Evolutionary conservation across 2,797 vertebrate genomes (phyloP).

Genomic region (Ptychobarbus kaznakovi): DNA sequence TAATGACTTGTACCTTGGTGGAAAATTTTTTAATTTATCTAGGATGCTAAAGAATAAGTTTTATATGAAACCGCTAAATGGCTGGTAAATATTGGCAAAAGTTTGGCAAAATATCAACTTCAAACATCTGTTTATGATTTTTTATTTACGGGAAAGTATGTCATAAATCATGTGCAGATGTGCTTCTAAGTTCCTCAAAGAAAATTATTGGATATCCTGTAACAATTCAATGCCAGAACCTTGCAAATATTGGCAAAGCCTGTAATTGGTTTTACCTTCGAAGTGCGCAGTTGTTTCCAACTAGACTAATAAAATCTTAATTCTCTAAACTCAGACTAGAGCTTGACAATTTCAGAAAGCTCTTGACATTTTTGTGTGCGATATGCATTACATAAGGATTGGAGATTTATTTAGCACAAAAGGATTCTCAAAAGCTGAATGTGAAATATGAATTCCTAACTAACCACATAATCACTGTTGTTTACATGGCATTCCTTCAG

Average conservation of each 20-base stretch:
- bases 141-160: no score
- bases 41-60: not conserved
- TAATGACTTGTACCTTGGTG: not conserved
- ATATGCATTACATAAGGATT: not conserved
- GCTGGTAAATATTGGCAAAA: not conserved
- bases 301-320: not conserved
- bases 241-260: not conserved
- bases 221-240: slow-evolving; percentile 1
- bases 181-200: not conserved
- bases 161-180: not conserved
- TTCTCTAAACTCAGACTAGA: not conserved
- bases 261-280: slow-evolving; percentile 13
- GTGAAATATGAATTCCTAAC: not conserved
- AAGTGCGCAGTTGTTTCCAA: not conserved
- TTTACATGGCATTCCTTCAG: not conserved
- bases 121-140: not conserved
- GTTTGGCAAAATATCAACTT: not conserved
- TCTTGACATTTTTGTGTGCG: not conserved
- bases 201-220: not conserved
- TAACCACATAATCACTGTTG: slow-evolving; percentile 11
- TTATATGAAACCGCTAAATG: not conserved
- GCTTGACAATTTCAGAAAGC: not conserved
- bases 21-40: not conserved
- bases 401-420: not conserved
- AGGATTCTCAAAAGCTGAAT: not conserved